These are phyloP conservation scores for Ips nitidus DNA, from an alignment of 1,140 invertebrate genomes.

Conservation along the genomic window DNA sequence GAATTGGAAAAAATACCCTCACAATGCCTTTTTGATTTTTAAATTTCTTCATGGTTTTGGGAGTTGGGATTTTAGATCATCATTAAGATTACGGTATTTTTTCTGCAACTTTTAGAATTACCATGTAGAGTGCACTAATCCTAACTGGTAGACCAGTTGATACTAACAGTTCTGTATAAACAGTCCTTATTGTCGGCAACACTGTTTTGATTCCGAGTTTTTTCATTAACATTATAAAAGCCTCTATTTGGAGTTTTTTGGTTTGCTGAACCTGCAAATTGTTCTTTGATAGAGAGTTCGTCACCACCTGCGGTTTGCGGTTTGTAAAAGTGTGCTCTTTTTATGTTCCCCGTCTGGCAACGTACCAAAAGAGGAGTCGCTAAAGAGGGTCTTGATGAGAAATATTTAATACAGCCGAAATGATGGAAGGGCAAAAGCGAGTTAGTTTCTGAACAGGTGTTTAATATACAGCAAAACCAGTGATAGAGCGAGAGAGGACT, in stretches of 20 bases:
- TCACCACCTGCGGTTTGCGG: constrained; percentile 6
- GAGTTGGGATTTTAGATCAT: no score
- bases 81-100: no score
- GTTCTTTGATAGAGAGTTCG: constrained; percentile 14
- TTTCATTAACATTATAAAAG: constrained; percentile 32
- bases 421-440: background rate
- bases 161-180: background rate
- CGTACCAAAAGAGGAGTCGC: no score
- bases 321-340: no score
- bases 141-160: background rate
- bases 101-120: no score
- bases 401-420: constrained; percentile 2
- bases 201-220: constrained; percentile 29
- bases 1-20: no score
- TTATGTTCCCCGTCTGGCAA: no score
- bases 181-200: constrained; percentile 3
- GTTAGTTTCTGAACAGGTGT: constrained; percentile 22
- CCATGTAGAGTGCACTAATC: background rate
- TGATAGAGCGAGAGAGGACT: constrained; percentile 13
- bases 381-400: background rate
- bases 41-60: no score
- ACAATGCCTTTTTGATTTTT: no score
- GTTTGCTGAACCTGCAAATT: constrained; percentile 28
- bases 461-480: constrained; percentile 21
- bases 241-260: constrained; percentile 28